Percentiles rank a stretch among this genome's conserved stretches.
Evolutionary conservation across 2,113 vertebrate species (phyloP).

Genomic region (Mormyrus lacerda): DNA sequence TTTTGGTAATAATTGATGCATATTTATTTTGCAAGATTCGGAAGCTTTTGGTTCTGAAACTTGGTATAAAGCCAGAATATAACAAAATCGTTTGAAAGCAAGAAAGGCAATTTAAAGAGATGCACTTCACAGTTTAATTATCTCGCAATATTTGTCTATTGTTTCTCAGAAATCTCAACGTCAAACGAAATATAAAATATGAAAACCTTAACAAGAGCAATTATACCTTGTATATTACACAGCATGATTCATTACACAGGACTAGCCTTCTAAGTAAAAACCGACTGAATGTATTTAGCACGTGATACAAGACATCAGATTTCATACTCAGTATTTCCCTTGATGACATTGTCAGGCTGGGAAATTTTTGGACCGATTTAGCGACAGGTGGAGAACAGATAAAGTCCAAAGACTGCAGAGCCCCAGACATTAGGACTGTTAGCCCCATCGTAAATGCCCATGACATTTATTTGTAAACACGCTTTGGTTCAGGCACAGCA

Average conservation of each 20-base stretch:
- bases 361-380: background rate
- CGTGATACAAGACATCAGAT: background rate
- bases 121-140: background rate
- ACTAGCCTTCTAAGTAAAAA: background rate
- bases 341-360: background rate
- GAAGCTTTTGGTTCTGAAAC: background rate
- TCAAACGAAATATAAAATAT: background rate
- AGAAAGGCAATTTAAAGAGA: background rate
- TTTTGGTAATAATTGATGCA: background rate
- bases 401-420: background rate
- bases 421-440: background rate
- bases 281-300: background rate
- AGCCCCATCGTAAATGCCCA: background rate
- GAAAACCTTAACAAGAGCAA: background rate
- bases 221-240: background rate
- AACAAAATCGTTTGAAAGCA: background rate
- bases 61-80: background rate
- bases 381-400: background rate
- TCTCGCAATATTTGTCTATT: background rate
- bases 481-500: background rate
- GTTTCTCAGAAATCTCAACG: background rate
- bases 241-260: background rate
- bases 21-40: background rate
- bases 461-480: background rate
- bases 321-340: background rate